A percentile compares a stretch with the other conserved stretches of the same genome.
These are phyloP conservation scores for Nothocercus nigrocapillus DNA, from an alignment of 2,113 vertebrate genomes.

Conservation along the genomic window DNA sequence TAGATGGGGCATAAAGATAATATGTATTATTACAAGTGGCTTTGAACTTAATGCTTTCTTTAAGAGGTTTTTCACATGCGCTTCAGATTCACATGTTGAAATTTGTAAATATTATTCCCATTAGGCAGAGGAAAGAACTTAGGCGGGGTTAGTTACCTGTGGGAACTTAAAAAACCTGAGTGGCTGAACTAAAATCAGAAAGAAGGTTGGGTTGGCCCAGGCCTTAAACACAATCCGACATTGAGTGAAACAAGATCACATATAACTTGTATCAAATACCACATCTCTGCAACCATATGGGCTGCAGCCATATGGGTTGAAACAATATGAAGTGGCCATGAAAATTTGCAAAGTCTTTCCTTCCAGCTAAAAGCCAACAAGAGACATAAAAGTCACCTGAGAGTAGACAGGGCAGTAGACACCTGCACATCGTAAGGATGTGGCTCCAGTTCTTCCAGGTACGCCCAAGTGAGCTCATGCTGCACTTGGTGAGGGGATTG, in stretches of 20 bases:
- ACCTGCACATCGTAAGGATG: rapidly evolving
- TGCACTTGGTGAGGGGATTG: rapidly evolving
- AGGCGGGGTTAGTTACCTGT: background rate
- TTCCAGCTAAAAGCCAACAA: background rate
- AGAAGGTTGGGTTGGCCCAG: background rate
- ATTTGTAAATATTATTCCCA: background rate
- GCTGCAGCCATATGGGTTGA: background rate
- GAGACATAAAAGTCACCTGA: background rate
- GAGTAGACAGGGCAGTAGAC: rapidly evolving
- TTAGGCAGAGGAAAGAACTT: background rate
- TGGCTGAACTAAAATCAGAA: background rate
- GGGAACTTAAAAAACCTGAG: background rate
- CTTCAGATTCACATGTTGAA: background rate
- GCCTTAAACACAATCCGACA: background rate
- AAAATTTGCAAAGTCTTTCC: background rate
- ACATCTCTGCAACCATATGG: rapidly evolving
- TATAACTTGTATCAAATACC: rapidly evolving
- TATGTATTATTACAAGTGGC: conserved; percentile 27
- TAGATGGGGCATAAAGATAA: conserved; percentile 2
- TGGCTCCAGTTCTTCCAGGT: background rate
- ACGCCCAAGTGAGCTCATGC: background rate
- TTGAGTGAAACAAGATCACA: rapidly evolving
- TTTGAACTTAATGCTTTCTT: conserved; percentile 53
- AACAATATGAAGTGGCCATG: rapidly evolving
- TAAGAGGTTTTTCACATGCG: conserved; percentile 5